Conservation (phyloP, 2,113 vertebrate species). For the Uria aalge region DNA sequence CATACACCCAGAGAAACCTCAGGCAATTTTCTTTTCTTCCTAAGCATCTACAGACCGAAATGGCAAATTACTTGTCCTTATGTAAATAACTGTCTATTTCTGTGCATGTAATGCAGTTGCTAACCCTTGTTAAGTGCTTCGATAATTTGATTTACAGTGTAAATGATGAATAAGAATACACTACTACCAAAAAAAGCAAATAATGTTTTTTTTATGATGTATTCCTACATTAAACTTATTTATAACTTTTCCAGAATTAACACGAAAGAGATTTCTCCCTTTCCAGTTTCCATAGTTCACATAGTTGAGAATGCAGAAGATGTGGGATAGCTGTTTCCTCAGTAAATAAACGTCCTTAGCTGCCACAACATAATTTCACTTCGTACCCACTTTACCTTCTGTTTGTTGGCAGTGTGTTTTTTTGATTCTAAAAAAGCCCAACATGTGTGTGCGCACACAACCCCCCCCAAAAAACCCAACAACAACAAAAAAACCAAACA, state of each 20-base stretch:
- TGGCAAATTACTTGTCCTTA: neutral
- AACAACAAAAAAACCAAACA: neutral
- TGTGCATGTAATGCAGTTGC: neutral
- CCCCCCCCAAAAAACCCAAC: too few species aligned
- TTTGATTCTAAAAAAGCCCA: neutral
- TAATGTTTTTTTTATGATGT: neutral
- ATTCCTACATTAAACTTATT: neutral
- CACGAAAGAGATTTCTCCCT: neutral
- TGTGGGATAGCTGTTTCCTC: neutral
- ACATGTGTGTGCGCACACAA: too few species aligned
- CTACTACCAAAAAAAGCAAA: neutral
- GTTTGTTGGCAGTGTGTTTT: neutral
- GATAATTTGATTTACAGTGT: neutral
- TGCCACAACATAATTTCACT: neutral
- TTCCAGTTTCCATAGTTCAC: neutral
- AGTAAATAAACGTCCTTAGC: neutral
- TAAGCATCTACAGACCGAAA: neutral
- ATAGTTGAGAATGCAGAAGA: neutral
- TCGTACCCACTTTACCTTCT: neutral
- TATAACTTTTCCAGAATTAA: neutral
- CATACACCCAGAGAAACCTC: neutral
- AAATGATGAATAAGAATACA: neutral
- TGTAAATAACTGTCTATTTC: too few species aligned
- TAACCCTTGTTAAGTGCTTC: neutral
- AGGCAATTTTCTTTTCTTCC: neutral